Evolutionary conservation across 2,797 vertebrate genomes (phyloP), one percentile per base, ranked within the genome.

Genomic region (Zenarchopterus dispar): DNA sequence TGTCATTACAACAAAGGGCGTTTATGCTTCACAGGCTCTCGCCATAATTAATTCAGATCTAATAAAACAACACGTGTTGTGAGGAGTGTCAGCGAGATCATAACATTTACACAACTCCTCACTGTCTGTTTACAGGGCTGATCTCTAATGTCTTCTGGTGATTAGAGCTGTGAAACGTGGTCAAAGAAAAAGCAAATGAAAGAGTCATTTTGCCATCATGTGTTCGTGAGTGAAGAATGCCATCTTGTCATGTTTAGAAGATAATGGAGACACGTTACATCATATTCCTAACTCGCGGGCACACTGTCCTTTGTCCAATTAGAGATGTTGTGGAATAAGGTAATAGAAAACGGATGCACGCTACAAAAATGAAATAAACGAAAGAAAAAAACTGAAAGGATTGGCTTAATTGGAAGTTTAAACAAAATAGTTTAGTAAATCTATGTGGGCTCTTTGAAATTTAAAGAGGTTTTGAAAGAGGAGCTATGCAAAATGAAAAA

Each of bases 321-420:
- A 85, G 69, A 70, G 64, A 73, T 90, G 83, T 89, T 90, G 84
- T 75, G 68, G 73, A 77, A 73, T 21, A 77, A 72, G 66, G 62
- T 89, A 90, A 90, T 88, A 70, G 74, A 88, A 89, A 89, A 84
- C 84, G 44, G 67, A 80, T 87, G 89, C 56, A 73, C 84, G 66
- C 52, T 70, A 17, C 72, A n/a, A 73, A 78, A 69, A 8, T 4
- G 28, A 28, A 28, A 28, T n/a, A 17, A 9, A 51, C 45, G 11
- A 16, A 51, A 62, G 55, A 53, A 78, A 57, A 21, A 6, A 49
- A 65, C 21, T 77, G 6, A 39, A 64, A 77, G 56, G 64, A 78
- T 56, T 2, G 47, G 47, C 65, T 76, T 85, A 80, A 89, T 89
- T 39, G 60, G 65, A 84, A 82, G 78, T 64, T 73, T 82, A 80